Conservation (phyloP, 2,888 invertebrate species). For the Coecobrya sp. region DNA sequence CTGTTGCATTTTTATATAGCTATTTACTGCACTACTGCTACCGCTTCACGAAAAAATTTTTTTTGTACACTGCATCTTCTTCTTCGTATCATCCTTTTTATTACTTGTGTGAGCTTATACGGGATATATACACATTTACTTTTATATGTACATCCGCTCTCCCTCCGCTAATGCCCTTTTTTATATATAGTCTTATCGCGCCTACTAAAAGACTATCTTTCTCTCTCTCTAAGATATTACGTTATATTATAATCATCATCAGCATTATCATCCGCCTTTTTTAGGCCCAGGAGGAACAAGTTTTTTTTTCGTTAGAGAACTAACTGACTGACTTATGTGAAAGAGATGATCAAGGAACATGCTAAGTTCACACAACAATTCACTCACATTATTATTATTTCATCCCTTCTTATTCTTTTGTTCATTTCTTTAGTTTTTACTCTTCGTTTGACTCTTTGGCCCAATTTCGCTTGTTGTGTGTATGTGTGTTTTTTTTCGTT, state of each 20-base stretch:
- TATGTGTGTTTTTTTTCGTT: constrained; percentile 25
- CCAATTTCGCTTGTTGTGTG: constrained; percentile 67
- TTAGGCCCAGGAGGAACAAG: constrained; percentile 74
- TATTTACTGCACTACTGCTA: constrained; percentile 45
- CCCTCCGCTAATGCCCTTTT: constrained; percentile 29
- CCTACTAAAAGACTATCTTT: neutral
- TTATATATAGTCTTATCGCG: constrained; percentile 1
- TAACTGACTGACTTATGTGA: constrained; percentile 71
- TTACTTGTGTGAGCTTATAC: neutral
- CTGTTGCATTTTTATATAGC: constrained; percentile 59
- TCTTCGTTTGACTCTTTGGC: constrained; percentile 73
- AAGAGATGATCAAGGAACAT: constrained; percentile 76
- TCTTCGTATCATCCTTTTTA: constrained; percentile 20
- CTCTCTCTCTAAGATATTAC: constrained; percentile 11
- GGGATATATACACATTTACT: neutral
- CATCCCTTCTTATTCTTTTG: constrained; percentile 57
- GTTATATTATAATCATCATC: constrained; percentile 42
- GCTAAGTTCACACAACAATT: constrained; percentile 76
- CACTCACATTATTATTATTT: constrained; percentile 70
- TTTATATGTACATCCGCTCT: constrained; percentile 51
- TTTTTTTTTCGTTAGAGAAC: constrained; percentile 68
- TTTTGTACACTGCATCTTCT: constrained; percentile 36
- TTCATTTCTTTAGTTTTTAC: constrained; percentile 54
- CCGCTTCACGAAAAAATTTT: constrained; percentile 44
- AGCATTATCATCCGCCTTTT: neutral